Base-by-base conservation (phyloP, 2,888 invertebrate species). In the Calliphora vomitoria region DNA sequence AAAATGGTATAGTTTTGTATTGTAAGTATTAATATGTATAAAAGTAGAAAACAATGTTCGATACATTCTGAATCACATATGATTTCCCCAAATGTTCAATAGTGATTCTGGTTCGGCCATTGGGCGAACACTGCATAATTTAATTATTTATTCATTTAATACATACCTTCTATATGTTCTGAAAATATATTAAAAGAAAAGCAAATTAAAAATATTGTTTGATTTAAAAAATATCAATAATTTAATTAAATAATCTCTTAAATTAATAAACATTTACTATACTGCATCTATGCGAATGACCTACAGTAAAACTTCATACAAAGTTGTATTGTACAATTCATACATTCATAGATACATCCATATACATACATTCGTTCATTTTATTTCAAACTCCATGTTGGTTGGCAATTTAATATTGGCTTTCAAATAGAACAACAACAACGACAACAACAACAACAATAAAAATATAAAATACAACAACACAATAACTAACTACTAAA, bases 401-500 rank as follows among this genome's bases (percentile, higher is more conserved):
- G 44, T 55, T 74, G 72, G 64, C 64, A 41, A 74, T 74, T 72
- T 55, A 35, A 44, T 74, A 74, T 58, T 79, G 79, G 35, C 62
- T 80, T 64, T 64, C 18, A 66, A 38, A n/a, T 55, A 44, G 5
- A 72, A 11, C 20, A 78, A n/a, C 47, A 78, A 47, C 55, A 72
- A 69, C 69, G 6, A 44, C 53, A 71, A 71, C 78, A 55, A n/a
- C 20, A 55, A 62, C 38, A 31, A 66, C 10, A 38, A 50, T 10
- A 38, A 81, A 62, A 47, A 50, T 10, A 13, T 64, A 82, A 78
- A 64, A 53, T 41, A 68, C 60, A 68, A 68, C 81, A 86, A 72
- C 53, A 79, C 82, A 86, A 71, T 64, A 74, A 80, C 75, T 71
- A 86, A 75, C 60, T 75, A 71, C 25, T 71, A 83, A 86, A 76